Evolutionary conservation across 2,888 invertebrate genomes (phyloP).

Genomic region (Gymnoscelis rufifasciata): DNA sequence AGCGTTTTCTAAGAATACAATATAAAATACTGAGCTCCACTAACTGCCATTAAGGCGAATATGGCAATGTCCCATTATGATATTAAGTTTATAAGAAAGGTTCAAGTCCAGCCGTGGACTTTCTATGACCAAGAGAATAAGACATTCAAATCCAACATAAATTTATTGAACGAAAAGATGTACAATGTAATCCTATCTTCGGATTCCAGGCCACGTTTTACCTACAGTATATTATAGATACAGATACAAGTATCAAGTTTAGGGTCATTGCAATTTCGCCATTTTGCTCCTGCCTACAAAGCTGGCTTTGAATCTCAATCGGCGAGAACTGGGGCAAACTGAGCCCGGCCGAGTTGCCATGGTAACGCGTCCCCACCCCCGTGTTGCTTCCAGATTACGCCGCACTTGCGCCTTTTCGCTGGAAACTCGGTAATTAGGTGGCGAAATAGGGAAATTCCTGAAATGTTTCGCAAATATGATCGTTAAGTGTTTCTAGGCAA

Average conservation of each 20-base stretch:
- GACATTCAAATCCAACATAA: neutral
- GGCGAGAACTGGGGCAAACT: slow-evolving; percentile 59
- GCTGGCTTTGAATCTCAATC: slow-evolving; percentile 40
- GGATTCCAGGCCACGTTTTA: slow-evolving; percentile 6
- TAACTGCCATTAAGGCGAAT: too few species aligned
- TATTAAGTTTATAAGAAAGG: neutral
- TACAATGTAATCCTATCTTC: slow-evolving; percentile 5
- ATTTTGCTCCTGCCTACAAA: slow-evolving; percentile 26
- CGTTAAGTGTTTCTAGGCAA: neutral
- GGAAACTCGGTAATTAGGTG: slow-evolving; percentile 3
- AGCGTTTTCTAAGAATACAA: too few species aligned
- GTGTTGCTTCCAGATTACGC: slow-evolving; percentile 29
- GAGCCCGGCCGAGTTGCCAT: slow-evolving; percentile 51
- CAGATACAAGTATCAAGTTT: slow-evolving; percentile 1
- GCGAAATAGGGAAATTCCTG: neutral
- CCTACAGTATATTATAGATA: neutral
- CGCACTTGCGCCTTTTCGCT: slow-evolving; percentile 5
- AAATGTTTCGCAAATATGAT: neutral
- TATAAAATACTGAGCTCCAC: too few species aligned
- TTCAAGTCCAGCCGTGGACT: too few species aligned
- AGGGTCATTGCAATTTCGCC: slow-evolving; percentile 22
- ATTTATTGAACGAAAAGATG: neutral
- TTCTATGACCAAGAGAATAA: too few species aligned
- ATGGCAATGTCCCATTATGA: too few species aligned
- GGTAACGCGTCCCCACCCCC: slow-evolving; percentile 39